Conservation (phyloP, 1,140 invertebrate genomes). For the Antheraea mylitta region DNA sequence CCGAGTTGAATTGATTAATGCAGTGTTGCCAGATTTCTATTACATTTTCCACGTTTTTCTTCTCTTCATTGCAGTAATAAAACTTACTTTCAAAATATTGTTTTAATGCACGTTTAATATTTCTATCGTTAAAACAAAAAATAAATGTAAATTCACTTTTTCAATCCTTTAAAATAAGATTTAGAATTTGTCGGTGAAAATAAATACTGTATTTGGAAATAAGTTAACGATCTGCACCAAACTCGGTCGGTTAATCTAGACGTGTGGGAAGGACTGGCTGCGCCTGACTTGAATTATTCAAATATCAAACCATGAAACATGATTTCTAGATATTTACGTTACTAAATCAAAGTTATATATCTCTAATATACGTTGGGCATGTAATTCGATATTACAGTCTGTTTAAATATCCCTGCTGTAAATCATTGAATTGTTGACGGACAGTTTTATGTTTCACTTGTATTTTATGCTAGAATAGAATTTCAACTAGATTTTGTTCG, state of each 20-base stretch:
- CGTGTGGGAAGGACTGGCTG: slow-evolving; percentile 1
- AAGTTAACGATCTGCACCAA: background rate
- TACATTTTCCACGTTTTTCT: background rate
- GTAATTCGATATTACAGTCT: too few species aligned
- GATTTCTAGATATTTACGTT: background rate
- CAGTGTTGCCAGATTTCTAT: background rate
- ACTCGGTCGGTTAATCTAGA: background rate
- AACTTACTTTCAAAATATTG: too few species aligned
- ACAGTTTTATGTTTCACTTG: too few species aligned
- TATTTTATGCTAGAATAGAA: too few species aligned
- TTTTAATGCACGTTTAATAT: too few species aligned
- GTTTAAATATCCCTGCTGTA: too few species aligned
- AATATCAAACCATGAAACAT: background rate
- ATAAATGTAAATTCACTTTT: too few species aligned
- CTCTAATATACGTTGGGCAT: too few species aligned
- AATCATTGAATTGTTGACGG: too few species aligned
- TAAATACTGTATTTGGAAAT: background rate
- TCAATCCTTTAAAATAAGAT: too few species aligned
- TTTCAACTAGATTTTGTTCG: too few species aligned
- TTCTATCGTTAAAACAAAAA: too few species aligned
- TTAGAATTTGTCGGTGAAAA: background rate
- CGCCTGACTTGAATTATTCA: slow-evolving; percentile 2
- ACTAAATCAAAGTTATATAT: background rate
- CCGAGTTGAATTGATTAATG: background rate
- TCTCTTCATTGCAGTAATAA: background rate